Evolutionary conservation across 1,140 invertebrate species (phyloP).

Genomic region (Bombus picipes): DNA sequence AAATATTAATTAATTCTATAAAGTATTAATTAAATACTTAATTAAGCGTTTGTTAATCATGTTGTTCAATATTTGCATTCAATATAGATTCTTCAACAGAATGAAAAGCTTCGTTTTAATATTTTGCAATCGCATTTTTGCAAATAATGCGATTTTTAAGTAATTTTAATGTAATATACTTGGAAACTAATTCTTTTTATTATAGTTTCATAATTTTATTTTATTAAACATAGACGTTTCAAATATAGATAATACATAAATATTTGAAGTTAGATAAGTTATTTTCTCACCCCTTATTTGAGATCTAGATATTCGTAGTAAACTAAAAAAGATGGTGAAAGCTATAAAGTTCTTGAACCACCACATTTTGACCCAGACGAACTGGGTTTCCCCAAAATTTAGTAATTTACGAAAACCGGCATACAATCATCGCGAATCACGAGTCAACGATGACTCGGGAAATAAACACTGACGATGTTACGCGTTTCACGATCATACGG

Average conservation of each 20-base stretch:
- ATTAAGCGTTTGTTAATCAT: neutral
- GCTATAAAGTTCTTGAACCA: slow-evolving; percentile 14
- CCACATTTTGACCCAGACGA: slow-evolving; percentile 60
- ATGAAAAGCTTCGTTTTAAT: neutral
- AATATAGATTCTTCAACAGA: neutral
- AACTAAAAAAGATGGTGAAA: slow-evolving; percentile 20
- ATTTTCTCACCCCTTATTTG: slow-evolving; percentile 47
- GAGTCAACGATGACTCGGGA: slow-evolving; percentile 37
- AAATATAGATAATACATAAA: neutral
- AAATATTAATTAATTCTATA: neutral
- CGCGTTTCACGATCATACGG: slow-evolving; percentile 39
- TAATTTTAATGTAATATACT: neutral
- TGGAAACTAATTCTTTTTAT: neutral
- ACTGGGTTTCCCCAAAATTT: slow-evolving; percentile 20
- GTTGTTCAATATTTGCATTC: neutral
- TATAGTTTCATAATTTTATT: neutral
- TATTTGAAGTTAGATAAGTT: neutral
- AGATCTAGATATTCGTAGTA: neutral
- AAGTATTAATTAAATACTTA: neutral
- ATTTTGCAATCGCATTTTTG: neutral
- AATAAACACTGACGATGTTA: slow-evolving; percentile 39
- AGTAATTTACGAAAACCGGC: slow-evolving; percentile 22
- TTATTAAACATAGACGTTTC: neutral
- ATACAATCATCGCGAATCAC: slow-evolving; percentile 34
- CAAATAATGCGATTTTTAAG: neutral